Evolutionary conservation across 1,140 invertebrate species (phyloP), one percentile per base, ranked within the genome.

Genomic region (Kradibia gibbosae): DNA sequence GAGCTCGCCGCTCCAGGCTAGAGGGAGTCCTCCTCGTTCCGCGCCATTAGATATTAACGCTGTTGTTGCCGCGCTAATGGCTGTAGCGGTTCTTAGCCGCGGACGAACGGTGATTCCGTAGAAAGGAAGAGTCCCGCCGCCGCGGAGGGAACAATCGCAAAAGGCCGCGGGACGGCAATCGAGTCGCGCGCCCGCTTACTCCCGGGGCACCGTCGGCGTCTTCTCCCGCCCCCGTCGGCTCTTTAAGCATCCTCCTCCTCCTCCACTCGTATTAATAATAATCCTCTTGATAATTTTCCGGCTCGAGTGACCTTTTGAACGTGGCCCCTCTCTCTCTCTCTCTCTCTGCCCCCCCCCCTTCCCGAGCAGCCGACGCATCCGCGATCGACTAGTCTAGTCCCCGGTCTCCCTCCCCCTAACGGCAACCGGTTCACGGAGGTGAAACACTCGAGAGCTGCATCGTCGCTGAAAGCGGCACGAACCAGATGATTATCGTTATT

Each of bases 21-120:
- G n/a, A n/a, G n/a, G 55, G n/a, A 60, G n/a, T 10, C 8, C 8
- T 60, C 17, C 45, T 17, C 45, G 17, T 7, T 48, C 45, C n/a
- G 67, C 65, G 28, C 34, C 60, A 79, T 79, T 57, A 45, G 36
- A 28, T 11, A 45, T 55, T 53, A 0, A 25, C 22, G 50, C 20
- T 34, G 67, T 57, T 57, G 60, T 79, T 79, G 57, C n/a, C n/a
- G n/a, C 25, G n/a, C 57, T 72, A 57, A 78, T 55, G 34, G 48
- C 45, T 36, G 39, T 78, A 71, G 55, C 65, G 62, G 65, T 50
- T 36, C 20, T 71, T 20, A 34, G 28, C n/a, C 22, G 13, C 20
- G 55, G 11, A 53, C 0, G 45, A 42, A 25, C 36, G 42, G 39
- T 10, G 25, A 45, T 67, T 78, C 60, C 53, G 39, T 62, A 31